Base-by-base conservation (phyloP, 2,113 vertebrate species). In the Madoqua kirkii region DNA sequence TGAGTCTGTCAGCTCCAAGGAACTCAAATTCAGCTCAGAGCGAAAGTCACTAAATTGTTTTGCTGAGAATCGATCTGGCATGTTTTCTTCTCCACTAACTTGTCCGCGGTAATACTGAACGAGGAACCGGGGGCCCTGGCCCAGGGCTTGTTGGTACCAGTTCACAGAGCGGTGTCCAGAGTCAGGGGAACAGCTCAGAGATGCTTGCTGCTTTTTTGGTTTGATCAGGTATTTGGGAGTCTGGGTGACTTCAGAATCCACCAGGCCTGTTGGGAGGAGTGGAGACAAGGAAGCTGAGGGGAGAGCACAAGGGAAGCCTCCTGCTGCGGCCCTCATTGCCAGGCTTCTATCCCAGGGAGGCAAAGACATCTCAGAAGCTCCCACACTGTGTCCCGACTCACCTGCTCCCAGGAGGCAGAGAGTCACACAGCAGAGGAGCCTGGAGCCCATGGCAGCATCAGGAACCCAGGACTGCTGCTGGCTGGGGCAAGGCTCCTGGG, bases 81-180 rank as follows among this genome's bases (percentile, higher is more conserved):
- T 0, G 9, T 78, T 40, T 25, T 52, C 83, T 87, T 31, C 93
- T 0, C 4, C 4, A 10, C 12, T 29, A 45, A 83, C 17, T 11
- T 48, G 0, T 9, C 0, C 1, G 0, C 19, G 3, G 4, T 74
- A 87, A 62, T 67, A 92, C 1, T 50, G 13, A 50, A 92, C 1
- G 1, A 97, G 84, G 43, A 98, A 25, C 15, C 2, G 71, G 31
- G 0, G 78, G 0, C 71, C 76, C 17, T 82, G 83, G 6, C 29
- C 59, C 10, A 1, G 45, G 11, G 13, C 17, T 52, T 96, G 89
- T 16, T 89, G 92, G 79, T 97, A 97, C 91, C 97, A 98, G 62
- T 0, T 50, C 83, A 98, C n/a, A 1, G 6, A 13, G 0, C 0
- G 0, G 33, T 71, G 64, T 23, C n/a, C 64, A 71, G 64, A 23